These are phyloP conservation scores for Bombus sibiricus DNA, from an alignment of 1,140 invertebrate genomes.

Conservation along the genomic window DNA sequence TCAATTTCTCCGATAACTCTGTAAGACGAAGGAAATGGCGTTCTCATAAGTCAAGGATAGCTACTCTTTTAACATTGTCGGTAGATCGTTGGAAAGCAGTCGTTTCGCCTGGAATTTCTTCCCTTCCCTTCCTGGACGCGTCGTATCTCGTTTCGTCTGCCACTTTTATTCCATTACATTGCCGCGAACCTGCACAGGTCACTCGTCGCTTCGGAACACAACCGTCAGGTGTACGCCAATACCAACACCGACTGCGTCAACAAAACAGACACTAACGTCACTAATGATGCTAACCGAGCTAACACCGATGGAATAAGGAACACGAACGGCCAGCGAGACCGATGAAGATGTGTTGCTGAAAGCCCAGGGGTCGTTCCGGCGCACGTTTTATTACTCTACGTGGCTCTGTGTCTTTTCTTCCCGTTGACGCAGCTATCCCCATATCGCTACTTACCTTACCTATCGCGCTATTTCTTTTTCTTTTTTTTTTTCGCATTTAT, in stretches of 20 bases:
- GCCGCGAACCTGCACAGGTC: slow-evolving; percentile 29
- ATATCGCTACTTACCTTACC: slow-evolving; percentile 39
- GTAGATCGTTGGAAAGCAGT: slow-evolving; percentile 48
- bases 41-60: slow-evolving; percentile 54
- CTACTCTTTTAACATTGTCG: slow-evolving; percentile 48
- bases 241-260: slow-evolving; percentile 32
- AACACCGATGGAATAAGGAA: slow-evolving; percentile 38
- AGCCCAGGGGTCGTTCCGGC: not conserved
- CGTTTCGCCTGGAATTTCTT: slow-evolving; percentile 50
- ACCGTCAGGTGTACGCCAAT: slow-evolving; percentile 8
- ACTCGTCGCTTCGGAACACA: slow-evolving; percentile 45
- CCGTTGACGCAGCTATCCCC: not conserved
- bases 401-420: slow-evolving; percentile 9
- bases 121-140: slow-evolving; percentile 2
- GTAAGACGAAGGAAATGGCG: slow-evolving; percentile 27
- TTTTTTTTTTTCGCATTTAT: not conserved
- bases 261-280: slow-evolving; percentile 31
- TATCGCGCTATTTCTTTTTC: not conserved
- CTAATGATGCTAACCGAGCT: slow-evolving; percentile 55
- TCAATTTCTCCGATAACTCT: not conserved
- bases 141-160: slow-evolving; percentile 43
- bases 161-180: slow-evolving; percentile 22
- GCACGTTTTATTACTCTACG: slow-evolving; percentile 52
- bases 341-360: slow-evolving; percentile 17
- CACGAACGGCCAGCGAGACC: not conserved